A percentile compares a stretch with the other conserved stretches of the same genome.
Evolutionary conservation across 2,888 invertebrate genomes (phyloP).

Genomic region (Netelia fuscicornis): DNA sequence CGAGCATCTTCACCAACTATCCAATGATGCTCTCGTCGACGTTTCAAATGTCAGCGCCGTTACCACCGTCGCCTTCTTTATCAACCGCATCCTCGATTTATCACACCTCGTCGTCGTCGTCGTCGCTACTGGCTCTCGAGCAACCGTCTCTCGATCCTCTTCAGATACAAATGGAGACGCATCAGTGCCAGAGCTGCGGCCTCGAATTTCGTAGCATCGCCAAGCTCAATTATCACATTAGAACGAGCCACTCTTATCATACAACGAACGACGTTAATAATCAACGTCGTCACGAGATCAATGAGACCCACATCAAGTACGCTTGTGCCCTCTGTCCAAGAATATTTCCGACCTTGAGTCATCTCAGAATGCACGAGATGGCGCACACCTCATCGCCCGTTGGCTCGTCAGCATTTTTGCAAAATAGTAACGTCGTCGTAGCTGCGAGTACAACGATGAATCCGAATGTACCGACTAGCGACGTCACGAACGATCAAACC

Average conservation of each 20-base stretch:
- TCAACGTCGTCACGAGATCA: slow-evolving; percentile 67
- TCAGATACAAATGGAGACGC: slow-evolving; percentile 78
- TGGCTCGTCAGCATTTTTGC: slow-evolving; percentile 36
- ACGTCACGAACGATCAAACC: slow-evolving; percentile 74
- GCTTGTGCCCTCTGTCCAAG: slow-evolving; percentile 80
- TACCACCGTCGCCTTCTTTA: slow-evolving; percentile 38
- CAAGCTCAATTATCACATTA: slow-evolving; percentile 82
- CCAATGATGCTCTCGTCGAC: slow-evolving; percentile 77
- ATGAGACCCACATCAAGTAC: slow-evolving; percentile 75
- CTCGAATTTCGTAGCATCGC: slow-evolving; percentile 80
- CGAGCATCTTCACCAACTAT: slow-evolving; percentile 78
- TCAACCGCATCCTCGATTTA: slow-evolving; percentile 69
- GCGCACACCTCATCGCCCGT: slow-evolving; percentile 73
- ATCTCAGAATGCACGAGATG: slow-evolving; percentile 81
- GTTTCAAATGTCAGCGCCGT: slow-evolving; percentile 75
- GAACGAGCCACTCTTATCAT: slow-evolving; percentile 77
- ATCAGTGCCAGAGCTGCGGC: slow-evolving; percentile 81
- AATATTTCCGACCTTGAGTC: slow-evolving; percentile 79
- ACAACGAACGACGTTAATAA: slow-evolving; percentile 37
- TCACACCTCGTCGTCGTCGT: slow-evolving; percentile 69
- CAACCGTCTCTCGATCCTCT: slow-evolving; percentile 75
- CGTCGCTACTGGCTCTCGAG: slow-evolving; percentile 69
- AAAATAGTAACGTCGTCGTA: slow-evolving; percentile 36
- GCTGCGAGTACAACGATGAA: neutral
- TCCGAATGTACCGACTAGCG: slow-evolving; percentile 26